A percentile compares a stretch with the other conserved stretches of the same genome.
These are phyloP conservation scores for Parnassius orleans DNA, from an alignment of 2,888 invertebrate genomes.

Conservation along the genomic window DNA sequence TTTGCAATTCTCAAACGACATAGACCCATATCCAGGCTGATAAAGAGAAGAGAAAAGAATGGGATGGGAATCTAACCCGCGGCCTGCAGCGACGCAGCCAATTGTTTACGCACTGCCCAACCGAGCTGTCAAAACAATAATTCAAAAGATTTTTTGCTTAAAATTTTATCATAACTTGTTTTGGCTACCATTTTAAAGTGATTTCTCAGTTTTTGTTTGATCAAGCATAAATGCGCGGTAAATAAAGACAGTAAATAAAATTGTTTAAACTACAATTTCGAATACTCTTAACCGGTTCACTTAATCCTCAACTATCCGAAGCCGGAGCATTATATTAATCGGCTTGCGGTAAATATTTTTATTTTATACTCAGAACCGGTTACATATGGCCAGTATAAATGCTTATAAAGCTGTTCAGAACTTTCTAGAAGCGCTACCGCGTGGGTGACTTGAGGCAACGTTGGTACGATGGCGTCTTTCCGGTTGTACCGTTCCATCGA, in stretches of 20 bases:
- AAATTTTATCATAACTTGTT: no score
- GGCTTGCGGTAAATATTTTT: conserved; percentile 3
- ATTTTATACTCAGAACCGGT: conserved; percentile 6
- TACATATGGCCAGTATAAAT: not conserved
- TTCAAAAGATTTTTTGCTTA: no score
- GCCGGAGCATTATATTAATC: not conserved
- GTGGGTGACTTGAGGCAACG: conserved; percentile 2
- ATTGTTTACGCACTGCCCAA: no score
- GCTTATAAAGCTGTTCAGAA: conserved; percentile 6
- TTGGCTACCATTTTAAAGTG: not conserved
- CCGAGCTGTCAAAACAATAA: no score
- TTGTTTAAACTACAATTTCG: conserved; percentile 12
- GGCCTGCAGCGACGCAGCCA: no score
- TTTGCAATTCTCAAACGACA: no score
- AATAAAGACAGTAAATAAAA: not conserved
- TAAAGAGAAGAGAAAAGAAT: no score
- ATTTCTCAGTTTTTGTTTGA: no score
- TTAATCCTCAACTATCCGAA: conserved; percentile 13
- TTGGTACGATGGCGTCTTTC: not conserved
- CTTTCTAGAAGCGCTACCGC: conserved; percentile 20
- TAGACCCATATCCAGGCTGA: no score
- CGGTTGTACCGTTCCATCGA: conserved; percentile 10
- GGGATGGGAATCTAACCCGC: no score
- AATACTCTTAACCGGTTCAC: conserved; percentile 18
- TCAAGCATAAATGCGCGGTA: not conserved